A percentile compares a stretch with the other conserved stretches of the same genome.
phyloP scores from a whole-genome alignment of 2,113 vertebrate genomes.

The Passer domesticus region DNA sequence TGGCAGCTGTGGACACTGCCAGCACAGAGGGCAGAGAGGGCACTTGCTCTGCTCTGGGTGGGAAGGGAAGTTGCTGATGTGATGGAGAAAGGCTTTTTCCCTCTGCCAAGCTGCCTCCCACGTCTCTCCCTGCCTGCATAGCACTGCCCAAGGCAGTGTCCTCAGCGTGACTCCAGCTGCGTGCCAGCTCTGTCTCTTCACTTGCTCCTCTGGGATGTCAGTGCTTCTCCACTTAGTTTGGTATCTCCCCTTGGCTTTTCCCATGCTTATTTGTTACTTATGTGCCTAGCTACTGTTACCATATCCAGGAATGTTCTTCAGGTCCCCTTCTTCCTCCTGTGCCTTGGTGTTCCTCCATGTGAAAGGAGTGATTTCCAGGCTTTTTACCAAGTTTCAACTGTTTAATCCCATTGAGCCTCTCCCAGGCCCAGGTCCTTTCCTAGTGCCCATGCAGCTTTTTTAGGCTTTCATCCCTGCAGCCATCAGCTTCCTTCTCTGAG shows the following conservation, averaged over 20 bases:
- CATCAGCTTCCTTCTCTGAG: neutral
- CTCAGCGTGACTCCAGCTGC: rapidly evolving
- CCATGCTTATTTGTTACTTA: neutral
- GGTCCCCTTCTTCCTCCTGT: neutral
- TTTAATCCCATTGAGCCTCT: neutral
- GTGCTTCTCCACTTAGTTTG: neutral
- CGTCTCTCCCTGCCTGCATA: neutral
- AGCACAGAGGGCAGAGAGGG: neutral
- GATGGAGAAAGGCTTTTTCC: neutral
- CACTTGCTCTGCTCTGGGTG: neutral
- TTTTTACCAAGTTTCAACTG: neutral
- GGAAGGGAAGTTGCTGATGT: neutral
- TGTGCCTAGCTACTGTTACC: neutral
- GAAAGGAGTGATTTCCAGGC: neutral
- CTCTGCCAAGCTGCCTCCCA: neutral
- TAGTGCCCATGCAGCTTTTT: neutral
- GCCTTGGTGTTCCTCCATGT: neutral
- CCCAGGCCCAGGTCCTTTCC: neutral
- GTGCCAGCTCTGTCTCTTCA: neutral
- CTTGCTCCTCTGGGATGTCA: neutral
- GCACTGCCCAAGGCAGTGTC: neutral
- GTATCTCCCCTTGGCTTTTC: neutral
- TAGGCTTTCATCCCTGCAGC: neutral
- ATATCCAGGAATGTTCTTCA: neutral
- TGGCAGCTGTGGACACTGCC: neutral